Conservation (phyloP, 2,888 invertebrate genomes). For the Troides aeacus region DNA sequence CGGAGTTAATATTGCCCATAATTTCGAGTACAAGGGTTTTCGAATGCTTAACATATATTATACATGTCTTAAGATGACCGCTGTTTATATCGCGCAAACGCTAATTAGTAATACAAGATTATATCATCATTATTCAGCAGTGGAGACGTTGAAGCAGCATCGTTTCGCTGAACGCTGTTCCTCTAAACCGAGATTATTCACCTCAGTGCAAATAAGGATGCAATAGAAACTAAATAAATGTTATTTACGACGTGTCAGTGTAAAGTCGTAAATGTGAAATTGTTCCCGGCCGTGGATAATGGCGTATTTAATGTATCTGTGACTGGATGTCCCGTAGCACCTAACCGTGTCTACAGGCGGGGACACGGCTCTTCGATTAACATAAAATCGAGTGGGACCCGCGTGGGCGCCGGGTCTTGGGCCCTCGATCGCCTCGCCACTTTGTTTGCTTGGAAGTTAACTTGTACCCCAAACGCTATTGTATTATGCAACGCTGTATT, state of each 20-base stretch:
- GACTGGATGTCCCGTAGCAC: conserved; percentile 54
- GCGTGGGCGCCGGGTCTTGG: conserved; percentile 68
- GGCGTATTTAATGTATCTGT: conserved; percentile 62
- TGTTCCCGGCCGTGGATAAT: conserved; percentile 64
- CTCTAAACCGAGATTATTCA: conserved; percentile 33
- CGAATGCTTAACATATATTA: neutral
- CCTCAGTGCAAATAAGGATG: conserved; percentile 58
- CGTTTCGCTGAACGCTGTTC: neutral
- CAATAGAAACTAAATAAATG: conserved; percentile 64
- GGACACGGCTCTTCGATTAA: conserved; percentile 79
- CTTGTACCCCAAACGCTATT: conserved; percentile 18
- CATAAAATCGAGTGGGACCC: conserved; percentile 70
- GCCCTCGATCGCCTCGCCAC: conserved; percentile 39
- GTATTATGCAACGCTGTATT: conserved; percentile 1
- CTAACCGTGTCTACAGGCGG: conserved; percentile 53
- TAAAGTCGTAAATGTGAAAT: conserved; percentile 74
- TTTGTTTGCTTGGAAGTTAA: conserved; percentile 24
- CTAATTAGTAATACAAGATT: neutral
- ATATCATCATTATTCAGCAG: neutral
- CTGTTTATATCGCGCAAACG: neutral
- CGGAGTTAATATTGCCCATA: too few relatives aligned
- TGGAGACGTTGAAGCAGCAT: neutral
- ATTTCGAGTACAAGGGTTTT: too few relatives aligned
- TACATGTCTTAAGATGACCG: neutral
- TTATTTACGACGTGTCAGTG: conserved; percentile 69